A percentile compares a stretch with the other conserved stretches of the same genome.
Evolutionary conservation across 2,113 vertebrate species (phyloP).

Genomic region (Prinia subflava): DNA sequence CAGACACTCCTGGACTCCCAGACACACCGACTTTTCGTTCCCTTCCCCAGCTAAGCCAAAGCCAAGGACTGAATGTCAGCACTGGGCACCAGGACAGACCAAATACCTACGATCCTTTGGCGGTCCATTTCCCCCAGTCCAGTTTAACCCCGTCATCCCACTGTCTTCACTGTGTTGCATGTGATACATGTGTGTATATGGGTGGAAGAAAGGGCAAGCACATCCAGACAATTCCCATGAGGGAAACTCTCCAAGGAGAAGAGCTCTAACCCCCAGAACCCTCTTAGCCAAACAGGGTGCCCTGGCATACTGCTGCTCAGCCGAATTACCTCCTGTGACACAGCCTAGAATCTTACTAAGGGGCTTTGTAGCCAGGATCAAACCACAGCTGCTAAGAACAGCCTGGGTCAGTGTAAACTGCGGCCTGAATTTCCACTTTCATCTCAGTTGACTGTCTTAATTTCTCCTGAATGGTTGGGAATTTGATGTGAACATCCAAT

Average conservation of each 20-base stretch:
- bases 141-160: not conserved
- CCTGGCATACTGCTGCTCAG: not conserved
- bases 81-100: not conserved
- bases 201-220: not conserved
- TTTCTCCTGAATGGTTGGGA: not conserved
- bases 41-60: not conserved
- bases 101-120: not conserved
- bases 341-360: not conserved
- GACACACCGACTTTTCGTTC: not conserved
- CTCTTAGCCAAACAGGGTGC: not conserved
- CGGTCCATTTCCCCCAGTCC: fast-evolving
- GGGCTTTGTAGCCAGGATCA: slow-evolving; percentile 40
- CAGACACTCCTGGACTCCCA: not conserved
- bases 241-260: not conserved
- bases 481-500: not conserved
- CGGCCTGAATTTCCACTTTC: not conserved
- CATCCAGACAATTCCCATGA: not conserved
- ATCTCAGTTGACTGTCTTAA: not conserved
- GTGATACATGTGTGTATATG: fast-evolving
- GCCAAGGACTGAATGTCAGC: not conserved
- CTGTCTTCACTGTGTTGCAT: fast-evolving
- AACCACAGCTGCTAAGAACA: not conserved
- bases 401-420: not conserved
- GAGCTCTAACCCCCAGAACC: not conserved
- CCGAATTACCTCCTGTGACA: not conserved